These are phyloP conservation scores for Bugulina stolonifera DNA, from an alignment of 2,888 invertebrate genomes.

Conservation along the genomic window DNA sequence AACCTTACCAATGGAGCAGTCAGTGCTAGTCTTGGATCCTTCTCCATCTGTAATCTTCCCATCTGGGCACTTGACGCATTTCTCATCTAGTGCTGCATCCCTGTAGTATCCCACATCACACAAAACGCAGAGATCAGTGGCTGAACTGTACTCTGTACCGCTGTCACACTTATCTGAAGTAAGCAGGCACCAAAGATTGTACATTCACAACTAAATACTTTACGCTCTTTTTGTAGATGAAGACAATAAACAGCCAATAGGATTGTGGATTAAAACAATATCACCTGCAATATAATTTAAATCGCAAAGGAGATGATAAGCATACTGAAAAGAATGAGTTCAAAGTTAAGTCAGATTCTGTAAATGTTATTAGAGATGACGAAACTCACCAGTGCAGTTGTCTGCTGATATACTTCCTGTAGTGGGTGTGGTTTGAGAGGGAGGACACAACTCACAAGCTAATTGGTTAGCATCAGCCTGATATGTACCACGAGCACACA, in stretches of 20 bases:
- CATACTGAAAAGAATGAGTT: no score
- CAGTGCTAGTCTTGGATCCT: background rate
- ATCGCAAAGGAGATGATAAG: no score
- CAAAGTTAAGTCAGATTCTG: no score
- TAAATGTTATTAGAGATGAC: no score
- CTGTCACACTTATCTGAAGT: background rate
- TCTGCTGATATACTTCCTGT: conserved; percentile 71
- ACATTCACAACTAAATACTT: no score
- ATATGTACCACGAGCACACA: conserved; percentile 82
- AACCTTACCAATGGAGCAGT: conserved; percentile 20
- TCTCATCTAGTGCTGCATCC: background rate
- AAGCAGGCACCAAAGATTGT: no score
- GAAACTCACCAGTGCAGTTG: conserved; percentile 29
- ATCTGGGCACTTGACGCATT: background rate
- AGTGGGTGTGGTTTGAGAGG: conserved; percentile 80
- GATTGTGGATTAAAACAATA: no score
- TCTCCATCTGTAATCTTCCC: background rate
- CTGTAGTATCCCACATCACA: conserved; percentile 18
- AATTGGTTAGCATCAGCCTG: conserved; percentile 35
- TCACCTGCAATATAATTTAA: no score
- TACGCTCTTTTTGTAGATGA: no score
- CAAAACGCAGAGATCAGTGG: background rate
- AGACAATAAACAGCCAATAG: no score
- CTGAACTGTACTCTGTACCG: background rate
- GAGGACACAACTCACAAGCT: conserved; percentile 76